These are phyloP conservation scores for Agrochola lota DNA, from an alignment of 2,888 invertebrate genomes.

Conservation along the genomic window DNA sequence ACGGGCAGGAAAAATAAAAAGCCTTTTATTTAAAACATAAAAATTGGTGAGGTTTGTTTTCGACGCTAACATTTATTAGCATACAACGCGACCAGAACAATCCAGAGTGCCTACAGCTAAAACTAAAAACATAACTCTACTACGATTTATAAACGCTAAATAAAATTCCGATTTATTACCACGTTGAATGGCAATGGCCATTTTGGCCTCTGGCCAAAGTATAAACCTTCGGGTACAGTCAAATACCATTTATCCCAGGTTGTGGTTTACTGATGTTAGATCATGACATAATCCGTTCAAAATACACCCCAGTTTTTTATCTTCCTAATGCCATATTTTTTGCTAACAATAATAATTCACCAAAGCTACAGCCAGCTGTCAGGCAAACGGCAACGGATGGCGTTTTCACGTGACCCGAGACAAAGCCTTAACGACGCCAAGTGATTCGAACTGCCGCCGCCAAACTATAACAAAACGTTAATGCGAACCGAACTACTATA, in stretches of 20 bases:
- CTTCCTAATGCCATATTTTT: neutral
- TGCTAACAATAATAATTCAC: constrained; percentile 7
- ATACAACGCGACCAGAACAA: neutral
- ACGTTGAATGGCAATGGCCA: neutral
- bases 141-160: neutral
- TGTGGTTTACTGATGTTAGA: neutral
- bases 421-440: constrained; percentile 30
- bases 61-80: constrained; percentile 17
- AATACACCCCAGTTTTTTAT: neutral
- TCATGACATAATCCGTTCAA: neutral
- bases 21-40: neutral
- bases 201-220: neutral
- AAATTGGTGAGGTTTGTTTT: constrained; percentile 7
- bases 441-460: constrained; percentile 15
- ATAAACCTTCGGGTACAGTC: neutral
- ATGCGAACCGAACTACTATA: constrained; percentile 25
- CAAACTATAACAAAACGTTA: constrained; percentile 22
- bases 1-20: constrained; percentile 7
- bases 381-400: constrained; percentile 32
- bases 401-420: constrained; percentile 49
- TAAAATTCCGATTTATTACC: neutral
- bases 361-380: constrained; percentile 19
- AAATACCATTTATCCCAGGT: neutral
- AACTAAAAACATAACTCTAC: neutral
- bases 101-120: neutral